Conservation (phyloP, 2,797 vertebrate species). For the Galaxias olidus region DNA sequence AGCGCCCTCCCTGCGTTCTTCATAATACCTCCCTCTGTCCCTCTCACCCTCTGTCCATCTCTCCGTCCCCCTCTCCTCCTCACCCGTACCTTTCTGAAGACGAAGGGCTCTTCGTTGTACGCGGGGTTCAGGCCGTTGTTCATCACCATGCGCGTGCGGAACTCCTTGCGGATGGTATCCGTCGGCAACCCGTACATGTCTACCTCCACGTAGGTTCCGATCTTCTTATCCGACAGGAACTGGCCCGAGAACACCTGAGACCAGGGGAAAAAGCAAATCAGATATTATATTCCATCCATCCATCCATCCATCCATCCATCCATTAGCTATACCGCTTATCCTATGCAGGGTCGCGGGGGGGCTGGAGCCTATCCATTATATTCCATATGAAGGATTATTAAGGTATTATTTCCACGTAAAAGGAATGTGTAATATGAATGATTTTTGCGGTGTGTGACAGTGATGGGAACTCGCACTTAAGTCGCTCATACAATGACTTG, state of each 20-base stretch:
- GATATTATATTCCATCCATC: too few species aligned
- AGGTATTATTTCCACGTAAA: too few species aligned
- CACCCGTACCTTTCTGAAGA: constrained; percentile 91
- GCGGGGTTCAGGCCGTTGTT: constrained; percentile 98
- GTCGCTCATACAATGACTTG: too few species aligned
- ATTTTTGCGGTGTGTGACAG: too few species aligned
- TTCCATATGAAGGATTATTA: too few species aligned
- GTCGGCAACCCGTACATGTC: constrained; percentile 98
- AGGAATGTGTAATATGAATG: too few species aligned
- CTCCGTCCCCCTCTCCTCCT: background rate
- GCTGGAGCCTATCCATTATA: too few species aligned
- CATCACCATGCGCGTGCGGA: constrained; percentile 98
- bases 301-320: too few species aligned
- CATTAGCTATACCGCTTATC: too few species aligned
- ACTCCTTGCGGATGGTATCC: constrained; percentile 97
- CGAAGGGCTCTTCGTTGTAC: constrained; percentile 97
- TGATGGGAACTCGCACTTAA: too few species aligned
- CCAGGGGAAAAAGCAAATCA: background rate
- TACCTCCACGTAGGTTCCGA: constrained; percentile 95
- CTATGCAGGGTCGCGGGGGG: too few species aligned
- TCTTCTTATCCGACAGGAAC: constrained; percentile 98
- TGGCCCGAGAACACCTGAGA: constrained; percentile 95
- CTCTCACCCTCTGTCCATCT: background rate
- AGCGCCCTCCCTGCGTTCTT: too few species aligned
- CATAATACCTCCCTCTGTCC: background rate